Evolutionary conservation across 2,888 invertebrate genomes (phyloP), one percentile per base, ranked within the genome.

Genomic region (Zaprionus lineosus): DNA sequence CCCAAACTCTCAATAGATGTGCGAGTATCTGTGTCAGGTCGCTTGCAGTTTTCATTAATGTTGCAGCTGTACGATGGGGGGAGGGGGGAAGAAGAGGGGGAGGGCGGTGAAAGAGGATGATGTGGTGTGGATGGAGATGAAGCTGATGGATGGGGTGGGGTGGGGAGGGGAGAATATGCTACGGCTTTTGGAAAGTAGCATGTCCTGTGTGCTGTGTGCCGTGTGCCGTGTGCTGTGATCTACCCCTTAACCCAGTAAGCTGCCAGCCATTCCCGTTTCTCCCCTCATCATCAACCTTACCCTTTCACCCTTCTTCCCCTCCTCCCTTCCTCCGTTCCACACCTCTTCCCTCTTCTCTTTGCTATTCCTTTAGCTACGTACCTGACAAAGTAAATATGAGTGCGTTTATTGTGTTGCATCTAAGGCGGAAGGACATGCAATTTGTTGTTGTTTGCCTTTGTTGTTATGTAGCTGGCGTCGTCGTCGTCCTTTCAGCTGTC

Each of bases 391-490:
- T 77, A 79, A 79, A 79, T 84, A 84, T 84, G 65, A 79, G 78
- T 78, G 84, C 82, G 82, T 82, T 62, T 81, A 56, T 76, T 74
- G 78, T 76, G 67, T 40, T 61, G 82, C 82, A 81, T 64, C 78
- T 62, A 81, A 71, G 78, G 78, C 82, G 78, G 84, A 77, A 84
- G 77, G 82, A 79, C 84, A 82, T 84, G 78, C 78, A 79, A 79
- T 79, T 79, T 79, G 78, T 79, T 79, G 78, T 74, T 78, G 78
- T 78, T 78, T 77, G 82, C 71, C 57, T 44, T 70, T 84, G 84
- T 71, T 74, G 74, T 65, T 63, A 43, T 61, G 33, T 31, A 37
- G 33, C 60, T 19, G 9, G 24, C 14, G 33, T 26, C 9, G 18
- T 37, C 9, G 33, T 19, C 4, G 31, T 16, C 29, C 48, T 43